These are phyloP conservation scores for Drosophila fulvimacula DNA, from an alignment of 2,888 invertebrate genomes.

Conservation along the genomic window DNA sequence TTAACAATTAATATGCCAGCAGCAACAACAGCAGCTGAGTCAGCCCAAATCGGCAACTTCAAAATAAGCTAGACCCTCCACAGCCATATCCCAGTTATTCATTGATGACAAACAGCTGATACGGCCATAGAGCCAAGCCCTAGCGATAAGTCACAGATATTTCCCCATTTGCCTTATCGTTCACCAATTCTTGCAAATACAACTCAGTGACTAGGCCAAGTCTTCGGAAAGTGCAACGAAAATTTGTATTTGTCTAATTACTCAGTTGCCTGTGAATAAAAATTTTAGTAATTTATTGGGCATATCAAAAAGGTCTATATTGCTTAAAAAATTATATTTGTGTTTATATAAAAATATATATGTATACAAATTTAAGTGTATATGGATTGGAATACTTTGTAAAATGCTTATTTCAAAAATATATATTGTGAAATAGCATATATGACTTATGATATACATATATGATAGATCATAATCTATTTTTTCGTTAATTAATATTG, in stretches of 20 bases:
- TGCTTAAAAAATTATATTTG: no score
- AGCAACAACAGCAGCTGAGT: constrained; percentile 35
- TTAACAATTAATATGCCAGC: constrained; percentile 37
- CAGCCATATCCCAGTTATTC: constrained; percentile 29
- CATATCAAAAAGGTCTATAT: no score
- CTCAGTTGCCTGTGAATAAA: background rate
- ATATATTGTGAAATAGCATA: no score
- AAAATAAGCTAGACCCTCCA: constrained; percentile 31
- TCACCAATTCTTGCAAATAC: constrained; percentile 2
- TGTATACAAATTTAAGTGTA: no score
- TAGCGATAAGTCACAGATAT: constrained; percentile 17
- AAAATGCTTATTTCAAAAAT: no score
- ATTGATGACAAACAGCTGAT: constrained; percentile 64
- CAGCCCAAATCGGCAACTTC: constrained; percentile 47
- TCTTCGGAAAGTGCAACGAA: background rate
- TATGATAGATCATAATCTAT: no score
- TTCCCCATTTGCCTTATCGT: constrained; percentile 28
- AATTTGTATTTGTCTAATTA: background rate
- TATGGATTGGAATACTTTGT: no score
- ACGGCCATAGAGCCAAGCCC: constrained; percentile 43
- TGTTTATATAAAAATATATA: no score
- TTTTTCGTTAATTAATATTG: no score
- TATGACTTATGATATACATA: no score
- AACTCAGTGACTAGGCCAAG: constrained; percentile 7
- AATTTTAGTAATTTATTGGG: background rate